phyloP scores from a whole-genome alignment of 2,888 invertebrate genomes.

The Netelia virgata region DNA sequence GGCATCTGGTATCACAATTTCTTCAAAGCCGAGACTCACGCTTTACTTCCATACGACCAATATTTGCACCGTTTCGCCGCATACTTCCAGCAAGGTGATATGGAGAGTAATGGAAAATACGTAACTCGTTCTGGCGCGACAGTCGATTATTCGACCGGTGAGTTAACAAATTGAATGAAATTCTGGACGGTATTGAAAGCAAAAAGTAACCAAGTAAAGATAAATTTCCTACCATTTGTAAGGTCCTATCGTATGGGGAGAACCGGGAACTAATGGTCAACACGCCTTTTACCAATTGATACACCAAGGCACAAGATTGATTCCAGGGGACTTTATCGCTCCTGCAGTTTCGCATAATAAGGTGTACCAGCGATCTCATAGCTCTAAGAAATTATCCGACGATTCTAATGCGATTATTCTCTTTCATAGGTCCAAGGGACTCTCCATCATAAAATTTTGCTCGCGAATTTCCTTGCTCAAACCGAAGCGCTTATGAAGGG shows the following conservation, averaged over 20 bases:
- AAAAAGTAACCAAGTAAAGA: background rate
- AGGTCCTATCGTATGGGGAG: slow-evolving; percentile 92
- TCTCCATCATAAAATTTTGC: slow-evolving; percentile 96
- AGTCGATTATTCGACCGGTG: slow-evolving; percentile 86
- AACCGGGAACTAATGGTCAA: slow-evolving; percentile 99
- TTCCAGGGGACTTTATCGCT: slow-evolving; percentile 98
- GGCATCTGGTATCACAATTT: slow-evolving; percentile 98
- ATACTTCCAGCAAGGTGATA: slow-evolving; percentile 99
- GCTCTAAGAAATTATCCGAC: background rate
- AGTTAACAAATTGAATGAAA: slow-evolving; percentile 19
- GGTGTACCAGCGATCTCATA: slow-evolving; percentile 70
- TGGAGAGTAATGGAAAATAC: slow-evolving; percentile 99
- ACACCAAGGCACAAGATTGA: slow-evolving; percentile 96
- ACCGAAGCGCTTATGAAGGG: slow-evolving; percentile 99
- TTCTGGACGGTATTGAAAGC: background rate
- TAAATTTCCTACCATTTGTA: slow-evolving; percentile 35
- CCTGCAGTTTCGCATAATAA: slow-evolving; percentile 95
- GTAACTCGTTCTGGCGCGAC: slow-evolving; percentile 90
- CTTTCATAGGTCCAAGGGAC: slow-evolving; percentile 87
- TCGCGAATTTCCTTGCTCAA: slow-evolving; percentile 99
- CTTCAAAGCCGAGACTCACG: slow-evolving; percentile 97
- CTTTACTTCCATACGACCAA: slow-evolving; percentile 98
- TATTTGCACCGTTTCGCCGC: slow-evolving; percentile 99
- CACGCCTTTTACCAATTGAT: slow-evolving; percentile 99
- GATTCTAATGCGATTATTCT: background rate